Evolutionary conservation across 2,888 invertebrate genomes (phyloP).

Genomic region (Xylota segnis): DNA sequence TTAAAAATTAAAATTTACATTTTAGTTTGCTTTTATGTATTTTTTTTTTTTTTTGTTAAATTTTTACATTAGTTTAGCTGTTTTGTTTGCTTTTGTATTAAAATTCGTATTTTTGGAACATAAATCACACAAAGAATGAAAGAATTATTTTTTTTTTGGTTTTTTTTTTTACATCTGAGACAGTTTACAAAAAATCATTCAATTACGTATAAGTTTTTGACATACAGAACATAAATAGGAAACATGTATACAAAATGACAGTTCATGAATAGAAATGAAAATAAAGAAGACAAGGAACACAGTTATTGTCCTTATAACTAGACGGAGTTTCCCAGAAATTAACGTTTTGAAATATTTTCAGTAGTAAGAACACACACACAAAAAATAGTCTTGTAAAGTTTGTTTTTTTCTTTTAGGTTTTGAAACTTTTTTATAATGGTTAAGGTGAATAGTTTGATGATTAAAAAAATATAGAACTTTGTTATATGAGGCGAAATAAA

Average conservation of each 20-base stretch:
- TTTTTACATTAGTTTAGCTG: slow-evolving; percentile 29
- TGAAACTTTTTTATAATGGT: slow-evolving; percentile 17
- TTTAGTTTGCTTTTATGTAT: slow-evolving; percentile 25
- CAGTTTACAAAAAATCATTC: slow-evolving; percentile 35
- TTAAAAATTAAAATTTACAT: slow-evolving; percentile 20
- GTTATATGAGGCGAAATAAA: slow-evolving; percentile 5
- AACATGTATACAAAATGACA: slow-evolving; percentile 50
- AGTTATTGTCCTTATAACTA: slow-evolving; percentile 23
- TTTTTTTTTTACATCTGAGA: slow-evolving; percentile 16
- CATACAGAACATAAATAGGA: slow-evolving; percentile 39
- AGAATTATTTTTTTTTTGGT: slow-evolving; percentile 12
- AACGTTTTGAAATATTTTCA: slow-evolving; percentile 4
- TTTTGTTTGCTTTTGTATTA: slow-evolving; percentile 37
- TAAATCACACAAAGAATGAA: slow-evolving; percentile 43
- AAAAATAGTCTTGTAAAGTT: slow-evolving; percentile 13
- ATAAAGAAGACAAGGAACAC: background rate
- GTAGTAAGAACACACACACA: slow-evolving; percentile 56
- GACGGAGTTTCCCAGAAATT: slow-evolving; percentile 19
- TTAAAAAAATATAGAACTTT: background rate
- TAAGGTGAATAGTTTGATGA: slow-evolving; percentile 5
- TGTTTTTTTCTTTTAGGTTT: background rate
- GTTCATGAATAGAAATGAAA: slow-evolving; percentile 23
- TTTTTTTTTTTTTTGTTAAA: slow-evolving; percentile 4
- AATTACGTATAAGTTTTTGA: slow-evolving; percentile 47
- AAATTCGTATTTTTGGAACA: slow-evolving; percentile 15